Evolutionary conservation across 2,888 invertebrate species (phyloP).

Genomic region (Meteorus colon): DNA sequence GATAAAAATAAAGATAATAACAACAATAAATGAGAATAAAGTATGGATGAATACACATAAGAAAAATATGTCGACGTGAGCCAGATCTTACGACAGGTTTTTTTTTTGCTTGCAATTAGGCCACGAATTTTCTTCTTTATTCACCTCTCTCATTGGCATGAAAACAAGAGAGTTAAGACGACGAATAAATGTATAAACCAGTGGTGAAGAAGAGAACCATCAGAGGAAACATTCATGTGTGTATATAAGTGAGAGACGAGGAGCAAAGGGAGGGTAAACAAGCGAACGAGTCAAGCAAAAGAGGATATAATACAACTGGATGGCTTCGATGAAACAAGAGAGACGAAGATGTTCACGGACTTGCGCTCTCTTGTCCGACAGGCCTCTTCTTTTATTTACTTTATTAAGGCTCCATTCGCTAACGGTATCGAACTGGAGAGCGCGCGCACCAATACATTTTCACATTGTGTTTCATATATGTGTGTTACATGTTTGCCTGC

Average conservation of each 20-base stretch:
- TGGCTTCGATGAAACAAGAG: conserved; percentile 53
- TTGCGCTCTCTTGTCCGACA: conserved; percentile 55
- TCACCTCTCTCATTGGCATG: conserved; percentile 2
- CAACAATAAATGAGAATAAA: background rate
- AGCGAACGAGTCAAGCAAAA: conserved; percentile 13
- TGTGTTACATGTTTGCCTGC: conserved; percentile 9
- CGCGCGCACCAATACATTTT: conserved; percentile 27
- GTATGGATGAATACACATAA: background rate
- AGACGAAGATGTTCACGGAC: conserved; percentile 55
- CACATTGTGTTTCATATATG: background rate
- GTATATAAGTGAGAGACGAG: conserved; percentile 33
- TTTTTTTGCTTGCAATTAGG: conserved; percentile 51
- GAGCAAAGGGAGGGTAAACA: conserved; percentile 31
- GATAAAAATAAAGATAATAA: background rate
- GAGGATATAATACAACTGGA: conserved; percentile 23
- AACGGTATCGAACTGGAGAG: conserved; percentile 69
- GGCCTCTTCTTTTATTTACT: conserved; percentile 69
- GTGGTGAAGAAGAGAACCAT: background rate
- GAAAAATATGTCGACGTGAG: conserved; percentile 4
- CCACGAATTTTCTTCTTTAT: conserved; percentile 51
- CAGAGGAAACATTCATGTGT: conserved; percentile 25
- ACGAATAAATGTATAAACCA: background rate
- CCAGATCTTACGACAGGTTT: background rate
- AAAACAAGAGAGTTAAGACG: conserved; percentile 6
- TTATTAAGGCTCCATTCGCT: conserved; percentile 66